Evolutionary conservation across 2,113 vertebrate species (phyloP).

Genomic region (Merops nubicus): DNA sequence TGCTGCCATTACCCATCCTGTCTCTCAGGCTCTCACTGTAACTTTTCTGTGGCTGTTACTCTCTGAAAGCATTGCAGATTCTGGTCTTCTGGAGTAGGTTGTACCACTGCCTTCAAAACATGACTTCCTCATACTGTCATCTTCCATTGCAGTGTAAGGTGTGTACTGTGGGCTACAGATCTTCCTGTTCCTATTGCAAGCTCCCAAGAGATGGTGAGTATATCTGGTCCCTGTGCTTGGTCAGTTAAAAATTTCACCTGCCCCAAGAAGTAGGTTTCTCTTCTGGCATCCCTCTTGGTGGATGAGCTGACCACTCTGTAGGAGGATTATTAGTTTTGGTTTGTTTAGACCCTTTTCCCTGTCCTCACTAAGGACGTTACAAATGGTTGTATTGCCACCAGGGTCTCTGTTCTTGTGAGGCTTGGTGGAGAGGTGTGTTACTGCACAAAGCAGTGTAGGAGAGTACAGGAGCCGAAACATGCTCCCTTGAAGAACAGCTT

Average conservation of each 20-base stretch:
- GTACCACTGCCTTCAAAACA: background rate
- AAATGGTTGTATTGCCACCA: background rate
- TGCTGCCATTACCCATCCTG: background rate
- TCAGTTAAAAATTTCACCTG: background rate
- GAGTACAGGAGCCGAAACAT: background rate
- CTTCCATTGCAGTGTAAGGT: slow-evolving; percentile 78
- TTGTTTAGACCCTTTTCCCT: background rate
- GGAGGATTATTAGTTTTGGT: background rate
- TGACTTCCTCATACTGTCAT: slow-evolving; percentile 8
- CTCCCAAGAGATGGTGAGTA: slow-evolving; percentile 79
- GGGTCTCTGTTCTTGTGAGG: background rate
- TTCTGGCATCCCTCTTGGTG: background rate
- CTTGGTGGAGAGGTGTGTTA: background rate
- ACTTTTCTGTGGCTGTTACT: background rate
- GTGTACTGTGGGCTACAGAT: slow-evolving; percentile 74
- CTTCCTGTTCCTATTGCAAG: slow-evolving; percentile 82
- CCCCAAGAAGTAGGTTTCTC: background rate
- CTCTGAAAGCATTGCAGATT: background rate
- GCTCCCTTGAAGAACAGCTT: background rate
- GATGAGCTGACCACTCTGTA: background rate
- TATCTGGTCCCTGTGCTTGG: background rate
- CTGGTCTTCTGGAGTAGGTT: background rate
- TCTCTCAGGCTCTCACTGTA: background rate
- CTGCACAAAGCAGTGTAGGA: background rate
- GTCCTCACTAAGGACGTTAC: background rate